Conservation (phyloP, 2,888 invertebrate genomes). For the Pheosia tremula region DNA sequence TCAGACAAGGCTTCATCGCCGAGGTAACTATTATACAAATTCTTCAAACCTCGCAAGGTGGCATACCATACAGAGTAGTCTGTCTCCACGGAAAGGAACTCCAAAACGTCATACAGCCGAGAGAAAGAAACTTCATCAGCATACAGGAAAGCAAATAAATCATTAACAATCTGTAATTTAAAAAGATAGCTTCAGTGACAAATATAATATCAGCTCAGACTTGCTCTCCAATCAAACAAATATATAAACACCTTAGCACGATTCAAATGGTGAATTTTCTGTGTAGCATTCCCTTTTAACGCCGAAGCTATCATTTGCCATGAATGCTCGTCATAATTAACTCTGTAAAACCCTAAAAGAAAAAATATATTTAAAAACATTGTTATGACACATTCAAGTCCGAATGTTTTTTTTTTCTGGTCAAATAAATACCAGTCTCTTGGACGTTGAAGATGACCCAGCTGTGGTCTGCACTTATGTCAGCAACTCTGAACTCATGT, state of each 20-base stretch:
- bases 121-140: constrained; percentile 84
- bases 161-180: constrained; percentile 86
- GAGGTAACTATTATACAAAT: constrained; percentile 58
- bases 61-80: constrained; percentile 91
- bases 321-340: constrained; percentile 85
- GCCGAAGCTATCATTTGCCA: constrained; percentile 80
- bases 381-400: background rate
- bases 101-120: constrained; percentile 83
- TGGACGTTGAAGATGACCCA: constrained; percentile 86
- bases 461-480: constrained; percentile 54
- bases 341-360: constrained; percentile 86
- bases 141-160: constrained; percentile 88
- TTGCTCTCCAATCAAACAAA: background rate
- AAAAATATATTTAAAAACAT: background rate
- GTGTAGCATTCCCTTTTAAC: constrained; percentile 67
- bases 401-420: background rate
- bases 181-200: too few relatives aligned
- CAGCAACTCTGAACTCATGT: constrained; percentile 46
- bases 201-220: too few relatives aligned
- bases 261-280: constrained; percentile 86
- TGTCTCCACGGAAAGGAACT: constrained; percentile 87
- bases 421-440: constrained; percentile 75
- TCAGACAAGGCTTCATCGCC: constrained; percentile 53
- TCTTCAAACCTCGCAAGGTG: constrained; percentile 81
- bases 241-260: constrained; percentile 86